phyloP scores from a whole-genome alignment of 2,888 invertebrate species.

The Parnassius apollo region DNA sequence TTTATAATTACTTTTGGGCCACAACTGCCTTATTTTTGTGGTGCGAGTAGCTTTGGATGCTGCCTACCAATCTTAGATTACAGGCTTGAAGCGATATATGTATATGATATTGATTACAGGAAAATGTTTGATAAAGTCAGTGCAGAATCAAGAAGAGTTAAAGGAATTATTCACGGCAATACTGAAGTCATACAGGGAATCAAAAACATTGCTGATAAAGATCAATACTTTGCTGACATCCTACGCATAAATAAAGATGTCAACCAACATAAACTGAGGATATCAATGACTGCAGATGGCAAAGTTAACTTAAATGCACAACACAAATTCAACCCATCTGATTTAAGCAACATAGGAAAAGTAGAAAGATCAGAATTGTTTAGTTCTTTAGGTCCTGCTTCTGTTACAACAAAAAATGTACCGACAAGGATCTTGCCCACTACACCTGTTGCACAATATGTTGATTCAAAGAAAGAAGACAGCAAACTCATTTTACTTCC shows the following conservation, averaged over 20 bases:
- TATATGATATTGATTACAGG: conserved; percentile 48
- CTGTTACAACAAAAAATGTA: conserved; percentile 46
- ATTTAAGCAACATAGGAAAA: conserved; percentile 54
- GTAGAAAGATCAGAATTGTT: conserved; percentile 61
- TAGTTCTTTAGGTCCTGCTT: conserved; percentile 54
- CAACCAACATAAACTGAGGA: conserved; percentile 72
- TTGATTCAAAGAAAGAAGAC: conserved; percentile 44
- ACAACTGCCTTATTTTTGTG: too few relatives aligned
- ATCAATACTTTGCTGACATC: conserved; percentile 79
- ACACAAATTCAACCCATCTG: conserved; percentile 64
- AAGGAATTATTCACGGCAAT: conserved; percentile 72
- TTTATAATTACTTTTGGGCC: too few relatives aligned
- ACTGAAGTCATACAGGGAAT: conserved; percentile 80
- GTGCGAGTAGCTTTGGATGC: too few relatives aligned
- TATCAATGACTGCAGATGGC: conserved; percentile 73
- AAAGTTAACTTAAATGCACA: conserved; percentile 68
- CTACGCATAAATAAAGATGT: conserved; percentile 77
- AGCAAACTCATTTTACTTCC: conserved; percentile 53
- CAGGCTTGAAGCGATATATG: not conserved
- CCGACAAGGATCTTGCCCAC: conserved; percentile 51
- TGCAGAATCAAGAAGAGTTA: conserved; percentile 74
- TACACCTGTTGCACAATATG: conserved; percentile 43
- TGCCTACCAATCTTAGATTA: too few relatives aligned
- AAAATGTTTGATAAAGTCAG: conserved; percentile 81
- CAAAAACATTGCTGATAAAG: conserved; percentile 74